Evolutionary conservation across 30 jellyfish, hydroid and myxozoan genomes (phyloP).

Genomic region (Aurelia sp.): DNA sequence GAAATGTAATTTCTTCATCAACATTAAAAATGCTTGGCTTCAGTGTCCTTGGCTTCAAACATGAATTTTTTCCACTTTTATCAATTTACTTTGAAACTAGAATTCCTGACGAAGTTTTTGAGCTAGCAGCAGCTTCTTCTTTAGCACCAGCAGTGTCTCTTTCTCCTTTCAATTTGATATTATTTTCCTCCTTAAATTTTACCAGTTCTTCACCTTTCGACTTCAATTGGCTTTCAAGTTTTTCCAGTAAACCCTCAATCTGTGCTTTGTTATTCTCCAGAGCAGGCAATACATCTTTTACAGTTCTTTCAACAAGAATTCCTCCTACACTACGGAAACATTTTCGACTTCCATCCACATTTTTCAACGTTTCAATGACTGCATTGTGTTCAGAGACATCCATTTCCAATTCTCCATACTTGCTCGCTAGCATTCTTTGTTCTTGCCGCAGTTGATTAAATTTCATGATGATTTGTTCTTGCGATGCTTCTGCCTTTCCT

Average conservation of each 20-base stretch:
- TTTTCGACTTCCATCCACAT: conserved; percentile 84
- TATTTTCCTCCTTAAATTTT: conserved; percentile 87
- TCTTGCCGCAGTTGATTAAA: conserved; percentile 96
- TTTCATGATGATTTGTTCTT: conserved; percentile 83
- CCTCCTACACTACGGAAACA: conserved; percentile 99
- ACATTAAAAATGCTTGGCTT: too few relatives aligned
- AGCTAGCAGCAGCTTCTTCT: conserved; percentile 35
- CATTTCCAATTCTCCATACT: conserved; percentile 81
- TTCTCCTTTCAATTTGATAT: conserved; percentile 88
- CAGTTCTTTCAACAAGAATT: conserved; percentile 81
- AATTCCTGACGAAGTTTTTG: conserved; percentile 71
- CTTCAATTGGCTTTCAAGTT: conserved; percentile 74
- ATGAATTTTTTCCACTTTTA: too few relatives aligned
- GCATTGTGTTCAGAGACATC: conserved; percentile 94
- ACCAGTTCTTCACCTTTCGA: conserved; percentile 92
- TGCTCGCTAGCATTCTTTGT: conserved; percentile 83
- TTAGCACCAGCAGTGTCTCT: conserved; percentile 59
- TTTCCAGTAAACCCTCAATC: conserved; percentile 68
- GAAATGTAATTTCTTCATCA: too few relatives aligned
- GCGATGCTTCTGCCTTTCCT: conserved; percentile 70
- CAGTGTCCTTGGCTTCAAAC: too few relatives aligned
- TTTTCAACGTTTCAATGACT: conserved; percentile 89
- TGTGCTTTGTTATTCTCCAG: conserved; percentile 80
- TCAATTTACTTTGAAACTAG: conserved; percentile 62
- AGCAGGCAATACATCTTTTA: conserved; percentile 91